Percentiles rank a stretch among this genome's conserved stretches.
phyloP scores from a whole-genome alignment of 2,888 invertebrate species.

The Carterocephalus palaemon region DNA sequence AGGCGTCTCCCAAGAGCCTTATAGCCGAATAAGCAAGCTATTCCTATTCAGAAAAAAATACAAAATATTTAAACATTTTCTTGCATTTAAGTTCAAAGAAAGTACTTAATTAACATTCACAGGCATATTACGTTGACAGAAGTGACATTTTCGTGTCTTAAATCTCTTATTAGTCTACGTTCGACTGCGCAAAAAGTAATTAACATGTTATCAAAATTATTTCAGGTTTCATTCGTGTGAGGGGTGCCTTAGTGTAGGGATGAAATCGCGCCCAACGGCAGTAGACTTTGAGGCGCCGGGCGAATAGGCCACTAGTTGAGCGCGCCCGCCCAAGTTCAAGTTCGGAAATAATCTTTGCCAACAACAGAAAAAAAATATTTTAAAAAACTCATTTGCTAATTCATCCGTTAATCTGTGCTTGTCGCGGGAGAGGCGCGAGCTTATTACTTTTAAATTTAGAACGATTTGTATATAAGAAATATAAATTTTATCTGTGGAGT shows the following conservation, averaged over 20 bases:
- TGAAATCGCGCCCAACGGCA: conserved; percentile 27
- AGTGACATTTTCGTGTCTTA: conserved; percentile 7
- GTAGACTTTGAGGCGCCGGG: conserved; percentile 38
- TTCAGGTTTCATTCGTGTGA: conserved; percentile 12
- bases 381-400: too few species aligned
- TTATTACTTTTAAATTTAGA: conserved; percentile 6
- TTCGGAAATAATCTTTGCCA: conserved; percentile 28
- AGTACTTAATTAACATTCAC: too few species aligned
- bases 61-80: too few species aligned
- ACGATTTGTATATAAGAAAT: too few species aligned
- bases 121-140: not conserved
- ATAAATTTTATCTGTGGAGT: conserved; percentile 19
- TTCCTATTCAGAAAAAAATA: too few species aligned
- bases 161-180: conserved; percentile 10
- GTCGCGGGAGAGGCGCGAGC: too few species aligned
- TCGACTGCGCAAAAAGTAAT: conserved; percentile 22
- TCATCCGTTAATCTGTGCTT: too few species aligned
- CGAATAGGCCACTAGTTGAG: conserved; percentile 37
- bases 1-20: too few species aligned
- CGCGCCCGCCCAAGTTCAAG: conserved; percentile 33
- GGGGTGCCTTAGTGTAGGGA: conserved; percentile 12
- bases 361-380: conserved; percentile 18
- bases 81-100: too few species aligned
- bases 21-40: too few species aligned
- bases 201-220: conserved; percentile 27